Conservation (phyloP, 2,113 vertebrate species). For the Chroicocephalus ridibundus region DNA sequence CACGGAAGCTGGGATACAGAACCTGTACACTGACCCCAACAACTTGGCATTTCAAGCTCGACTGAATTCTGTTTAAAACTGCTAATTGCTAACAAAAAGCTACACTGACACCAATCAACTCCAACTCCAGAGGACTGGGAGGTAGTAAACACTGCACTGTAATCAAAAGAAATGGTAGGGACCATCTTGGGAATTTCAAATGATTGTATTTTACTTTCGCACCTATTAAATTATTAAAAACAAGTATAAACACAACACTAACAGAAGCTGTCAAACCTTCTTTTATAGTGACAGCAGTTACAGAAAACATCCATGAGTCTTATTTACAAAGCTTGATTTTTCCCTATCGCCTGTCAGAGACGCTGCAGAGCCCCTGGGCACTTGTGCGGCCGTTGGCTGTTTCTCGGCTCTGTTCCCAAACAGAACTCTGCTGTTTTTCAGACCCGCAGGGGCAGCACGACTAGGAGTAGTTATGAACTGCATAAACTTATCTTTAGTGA, state of each 20-base stretch:
- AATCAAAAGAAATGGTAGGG: not conserved
- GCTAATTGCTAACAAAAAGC: not conserved
- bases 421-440: not conserved
- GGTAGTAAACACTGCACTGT: not conserved
- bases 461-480: not conserved
- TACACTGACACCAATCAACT: not conserved
- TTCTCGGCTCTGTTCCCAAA: not conserved
- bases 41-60: not conserved
- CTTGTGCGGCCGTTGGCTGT: fast-evolving
- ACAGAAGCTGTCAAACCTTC: not conserved
- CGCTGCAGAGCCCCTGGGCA: not conserved
- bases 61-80: not conserved
- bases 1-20: fast-evolving
- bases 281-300: not conserved
- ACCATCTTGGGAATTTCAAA: not conserved
- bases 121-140: not conserved
- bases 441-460: not conserved
- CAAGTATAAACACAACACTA: not conserved
- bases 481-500: not conserved
- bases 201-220: not conserved
- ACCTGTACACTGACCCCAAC: fast-evolving
- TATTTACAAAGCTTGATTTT: not conserved
- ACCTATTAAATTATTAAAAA: not conserved
- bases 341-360: not conserved
- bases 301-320: not conserved